phyloP scores from a whole-genome alignment of 2,888 invertebrate genomes.

The Dendrolimus pini region DNA sequence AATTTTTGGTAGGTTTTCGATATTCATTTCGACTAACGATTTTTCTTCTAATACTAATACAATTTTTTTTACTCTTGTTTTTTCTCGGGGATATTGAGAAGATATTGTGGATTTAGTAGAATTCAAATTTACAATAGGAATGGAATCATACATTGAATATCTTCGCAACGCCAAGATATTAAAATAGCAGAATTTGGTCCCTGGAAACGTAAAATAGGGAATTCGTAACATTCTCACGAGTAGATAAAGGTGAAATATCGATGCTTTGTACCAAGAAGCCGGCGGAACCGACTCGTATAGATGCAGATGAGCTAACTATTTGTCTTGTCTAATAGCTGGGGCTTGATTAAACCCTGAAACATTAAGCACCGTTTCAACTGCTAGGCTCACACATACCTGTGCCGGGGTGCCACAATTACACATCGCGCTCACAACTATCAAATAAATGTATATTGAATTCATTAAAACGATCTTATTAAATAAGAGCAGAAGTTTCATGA shows the following conservation, averaged over 20 bases:
- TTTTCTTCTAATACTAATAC: too few species aligned
- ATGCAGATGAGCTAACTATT: constrained; percentile 76
- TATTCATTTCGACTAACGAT: too few species aligned
- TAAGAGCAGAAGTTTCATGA: constrained; percentile 13
- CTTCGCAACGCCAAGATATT: too few species aligned
- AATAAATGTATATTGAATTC: constrained; percentile 7
- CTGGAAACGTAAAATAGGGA: constrained; percentile 14
- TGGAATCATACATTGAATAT: too few species aligned
- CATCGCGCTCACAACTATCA: constrained; percentile 7
- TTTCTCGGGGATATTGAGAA: too few species aligned
- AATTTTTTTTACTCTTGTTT: too few species aligned
- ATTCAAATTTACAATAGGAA: too few species aligned
- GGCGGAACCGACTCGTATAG: constrained; percentile 66
- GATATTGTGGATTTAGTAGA: too few species aligned
- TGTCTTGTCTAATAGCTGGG: constrained; percentile 70
- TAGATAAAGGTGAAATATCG: constrained; percentile 55
- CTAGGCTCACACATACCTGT: constrained; percentile 30
- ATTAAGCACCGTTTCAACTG: constrained; percentile 58
- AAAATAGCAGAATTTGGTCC: background rate
- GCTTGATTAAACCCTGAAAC: constrained; percentile 74
- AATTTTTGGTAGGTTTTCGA: too few species aligned
- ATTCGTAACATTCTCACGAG: constrained; percentile 26
- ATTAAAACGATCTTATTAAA: constrained; percentile 5
- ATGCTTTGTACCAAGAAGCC: constrained; percentile 42
- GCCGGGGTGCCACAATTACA: constrained; percentile 13